Percentiles rank a stretch among this genome's conserved stretches.
These are phyloP conservation scores for Netelia fuscicornis DNA, from an alignment of 2,888 invertebrate genomes.

Conservation along the genomic window DNA sequence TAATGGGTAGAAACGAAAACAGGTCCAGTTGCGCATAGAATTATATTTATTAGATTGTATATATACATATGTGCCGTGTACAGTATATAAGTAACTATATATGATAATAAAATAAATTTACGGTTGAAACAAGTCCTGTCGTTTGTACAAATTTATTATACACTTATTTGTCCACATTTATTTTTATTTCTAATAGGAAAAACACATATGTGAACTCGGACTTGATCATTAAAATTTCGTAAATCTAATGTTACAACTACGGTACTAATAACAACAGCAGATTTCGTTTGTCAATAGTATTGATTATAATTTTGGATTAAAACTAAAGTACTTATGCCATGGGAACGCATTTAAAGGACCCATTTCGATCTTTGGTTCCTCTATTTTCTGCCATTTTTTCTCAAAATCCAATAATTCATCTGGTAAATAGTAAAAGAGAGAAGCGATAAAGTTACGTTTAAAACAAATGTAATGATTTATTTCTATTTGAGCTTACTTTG, in stretches of 20 bases:
- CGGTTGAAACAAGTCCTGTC: constrained; percentile 63
- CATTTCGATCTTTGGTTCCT: constrained; percentile 47
- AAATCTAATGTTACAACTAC: constrained; percentile 44
- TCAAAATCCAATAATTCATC: constrained; percentile 76
- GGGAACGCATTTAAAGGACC: constrained; percentile 72
- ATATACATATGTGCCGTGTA: constrained; percentile 73
- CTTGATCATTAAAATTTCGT: constrained; percentile 22
- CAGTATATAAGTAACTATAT: constrained; percentile 70
- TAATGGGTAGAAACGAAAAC: constrained; percentile 29
- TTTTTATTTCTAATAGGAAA: constrained; percentile 12
- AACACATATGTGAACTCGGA: not conserved
- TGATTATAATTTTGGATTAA: constrained; percentile 79
- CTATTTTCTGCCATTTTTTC: constrained; percentile 70
- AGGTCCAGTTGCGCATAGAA: constrained; percentile 65
- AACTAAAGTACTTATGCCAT: constrained; percentile 81
- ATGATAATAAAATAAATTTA: constrained; percentile 77
- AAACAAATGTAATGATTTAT: not conserved
- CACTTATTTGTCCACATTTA: not conserved
- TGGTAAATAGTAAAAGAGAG: constrained; percentile 51
- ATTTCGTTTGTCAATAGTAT: not conserved
- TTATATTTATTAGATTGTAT: constrained; percentile 72
- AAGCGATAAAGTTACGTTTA: not conserved
- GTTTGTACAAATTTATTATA: constrained; percentile 22
- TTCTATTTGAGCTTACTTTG: constrained; percentile 75
- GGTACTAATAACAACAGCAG: constrained; percentile 25